Evolutionary conservation across 1,140 invertebrate species (phyloP).

Genomic region (Lasioglossum baleicum): DNA sequence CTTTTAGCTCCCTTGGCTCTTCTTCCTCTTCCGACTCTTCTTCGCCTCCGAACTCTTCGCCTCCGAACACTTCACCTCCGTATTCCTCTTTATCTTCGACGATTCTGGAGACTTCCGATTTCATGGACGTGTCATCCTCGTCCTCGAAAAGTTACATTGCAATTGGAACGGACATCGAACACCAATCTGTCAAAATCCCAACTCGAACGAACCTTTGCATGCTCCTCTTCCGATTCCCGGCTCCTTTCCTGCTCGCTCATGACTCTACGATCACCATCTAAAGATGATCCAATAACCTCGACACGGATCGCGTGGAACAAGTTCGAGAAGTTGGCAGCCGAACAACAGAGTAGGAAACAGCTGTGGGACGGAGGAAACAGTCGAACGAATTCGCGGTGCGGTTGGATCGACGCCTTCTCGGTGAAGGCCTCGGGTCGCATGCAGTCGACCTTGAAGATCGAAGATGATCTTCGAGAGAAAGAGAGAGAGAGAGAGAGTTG

Average conservation of each 20-base stretch:
- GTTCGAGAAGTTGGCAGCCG: neutral
- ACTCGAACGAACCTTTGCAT: no score
- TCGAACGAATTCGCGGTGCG: conserved; percentile 59
- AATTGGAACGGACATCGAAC: no score
- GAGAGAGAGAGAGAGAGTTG: neutral
- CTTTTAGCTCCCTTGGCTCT: neutral
- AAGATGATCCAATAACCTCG: neutral
- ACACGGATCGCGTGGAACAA: neutral
- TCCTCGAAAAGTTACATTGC: no score
- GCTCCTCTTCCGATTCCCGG: no score
- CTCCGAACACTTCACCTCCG: neutral
- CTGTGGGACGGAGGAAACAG: conserved; percentile 61
- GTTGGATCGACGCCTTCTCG: conserved; percentile 57
- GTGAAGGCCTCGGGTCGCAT: conserved; percentile 59
- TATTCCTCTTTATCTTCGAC: no score
- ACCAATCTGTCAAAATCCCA: no score
- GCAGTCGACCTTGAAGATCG: conserved; percentile 63
- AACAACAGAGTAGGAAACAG: conserved; percentile 40
- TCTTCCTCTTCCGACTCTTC: neutral
- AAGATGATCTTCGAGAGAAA: conserved; percentile 54
- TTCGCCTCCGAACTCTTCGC: neutral
- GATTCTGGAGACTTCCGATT: no score
- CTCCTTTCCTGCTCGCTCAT: no score
- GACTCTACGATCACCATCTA: no score
- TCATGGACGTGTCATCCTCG: no score